Conservation (phyloP, 2,888 invertebrate genomes). For the Xanthorhoe designata region DNA sequence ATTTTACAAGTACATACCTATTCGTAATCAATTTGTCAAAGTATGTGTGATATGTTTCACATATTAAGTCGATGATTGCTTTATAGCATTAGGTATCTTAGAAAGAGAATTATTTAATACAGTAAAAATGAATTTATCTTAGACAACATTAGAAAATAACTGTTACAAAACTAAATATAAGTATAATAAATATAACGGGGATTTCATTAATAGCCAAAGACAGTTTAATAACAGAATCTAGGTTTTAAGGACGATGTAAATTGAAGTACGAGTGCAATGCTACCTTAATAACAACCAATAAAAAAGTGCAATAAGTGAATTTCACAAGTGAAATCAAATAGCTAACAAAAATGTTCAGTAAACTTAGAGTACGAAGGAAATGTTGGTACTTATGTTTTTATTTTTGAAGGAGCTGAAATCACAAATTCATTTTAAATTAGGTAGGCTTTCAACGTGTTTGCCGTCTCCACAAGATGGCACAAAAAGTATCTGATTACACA, state of each 20-base stretch:
- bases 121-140: too few relatives aligned
- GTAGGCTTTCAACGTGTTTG: conserved; percentile 38
- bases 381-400: background rate
- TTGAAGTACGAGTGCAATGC: too few relatives aligned
- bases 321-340: background rate
- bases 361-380: background rate
- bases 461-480: conserved; percentile 25
- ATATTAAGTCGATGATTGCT: background rate
- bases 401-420: background rate
- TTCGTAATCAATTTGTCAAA: conserved; percentile 10
- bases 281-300: too few relatives aligned
- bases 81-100: too few relatives aligned
- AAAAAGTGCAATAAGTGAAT: too few relatives aligned
- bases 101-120: too few relatives aligned
- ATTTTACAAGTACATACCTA: conserved; percentile 11
- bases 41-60: conserved; percentile 5
- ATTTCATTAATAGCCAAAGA: too few relatives aligned
- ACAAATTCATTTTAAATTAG: conserved; percentile 37
- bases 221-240: too few relatives aligned
- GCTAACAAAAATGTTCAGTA: background rate
- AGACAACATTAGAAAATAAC: too few relatives aligned
- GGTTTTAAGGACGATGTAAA: too few relatives aligned
- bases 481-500: conserved; percentile 39
- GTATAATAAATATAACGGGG: too few relatives aligned
- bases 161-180: too few relatives aligned